Evolutionary conservation across 1,140 invertebrate species (phyloP), one percentile per base, ranked within the genome.

Genomic region (Aphelenchoides besseyi): DNA sequence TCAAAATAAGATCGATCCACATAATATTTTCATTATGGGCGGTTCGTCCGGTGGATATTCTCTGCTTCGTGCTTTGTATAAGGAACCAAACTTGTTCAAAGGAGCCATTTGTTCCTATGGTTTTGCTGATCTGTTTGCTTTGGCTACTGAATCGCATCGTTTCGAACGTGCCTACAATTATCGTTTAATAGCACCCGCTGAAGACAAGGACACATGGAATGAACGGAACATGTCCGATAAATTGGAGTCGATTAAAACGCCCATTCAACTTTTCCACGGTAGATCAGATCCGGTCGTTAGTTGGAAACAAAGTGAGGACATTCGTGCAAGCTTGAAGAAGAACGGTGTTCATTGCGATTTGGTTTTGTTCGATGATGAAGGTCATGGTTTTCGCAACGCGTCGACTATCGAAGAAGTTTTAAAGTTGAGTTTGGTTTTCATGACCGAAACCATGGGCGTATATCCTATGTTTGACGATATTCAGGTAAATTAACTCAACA

Each of bases 81-180:
- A 37, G 30, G 36, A 66, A 29, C 41, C 63, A 12, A 12, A 66
- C 12, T 2, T 63, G 33, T 66, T 66, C 63, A 33, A 37, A 66
- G 63, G 28, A 23, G 63, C 32, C 1, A 33, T 37, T 37, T 66
- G 63, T 33, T n/a, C 12, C 16, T 66, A 66, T 53, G 63, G 63
- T 12, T 66, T 66, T 3, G 16, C 32, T 53, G 63, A 66, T 30
- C n/a, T 66, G 36, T 35, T 36, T 8, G 63, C 26, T 29, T 53
- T 66, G 63, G 30, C 32, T 12, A 29, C 63, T 1, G 63, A 66
- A 53, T 16, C n/a, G 12, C 63, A 66, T 3, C 30, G 36, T 2
- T 66, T 66, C 36, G 63, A 66, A 32, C 12, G 36, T n/a, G 63
- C 63, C n/a, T 66, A 66, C 63, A 66, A 66, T 53, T 66, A 66